Conservation (phyloP, 2,113 vertebrate species). For the Thomomys bottae region DNA sequence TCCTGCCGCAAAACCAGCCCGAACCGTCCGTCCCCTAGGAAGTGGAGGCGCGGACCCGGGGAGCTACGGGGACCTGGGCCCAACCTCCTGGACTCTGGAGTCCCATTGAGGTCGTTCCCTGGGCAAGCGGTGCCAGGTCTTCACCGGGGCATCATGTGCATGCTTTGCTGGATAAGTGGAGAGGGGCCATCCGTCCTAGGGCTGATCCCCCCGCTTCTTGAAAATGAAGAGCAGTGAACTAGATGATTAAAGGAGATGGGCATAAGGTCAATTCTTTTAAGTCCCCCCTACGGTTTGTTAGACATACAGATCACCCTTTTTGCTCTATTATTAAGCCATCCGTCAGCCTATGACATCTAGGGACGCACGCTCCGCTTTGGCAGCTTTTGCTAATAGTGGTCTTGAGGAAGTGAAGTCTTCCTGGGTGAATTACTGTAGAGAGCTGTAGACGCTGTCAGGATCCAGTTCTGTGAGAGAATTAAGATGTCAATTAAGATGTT, state of each 20-base stretch:
- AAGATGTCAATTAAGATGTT: background rate
- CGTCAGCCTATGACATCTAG: background rate
- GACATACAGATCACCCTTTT: background rate
- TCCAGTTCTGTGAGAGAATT: conserved; percentile 19
- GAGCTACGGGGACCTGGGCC: background rate
- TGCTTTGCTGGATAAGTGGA: background rate
- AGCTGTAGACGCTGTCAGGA: background rate
- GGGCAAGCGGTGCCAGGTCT: background rate
- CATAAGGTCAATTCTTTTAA: background rate
- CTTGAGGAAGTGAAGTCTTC: conserved; percentile 41
- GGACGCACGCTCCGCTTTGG: background rate
- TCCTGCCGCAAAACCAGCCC: background rate
- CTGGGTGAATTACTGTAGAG: background rate
- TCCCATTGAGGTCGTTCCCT: background rate
- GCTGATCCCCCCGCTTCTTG: background rate
- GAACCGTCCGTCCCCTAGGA: background rate
- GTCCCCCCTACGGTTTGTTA: background rate
- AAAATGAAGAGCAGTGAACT: background rate
- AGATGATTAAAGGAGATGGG: background rate
- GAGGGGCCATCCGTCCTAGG: background rate
- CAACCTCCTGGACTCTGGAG: rapidly evolving
- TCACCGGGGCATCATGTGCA: too few species aligned
- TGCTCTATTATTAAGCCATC: background rate
- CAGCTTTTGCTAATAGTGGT: background rate
- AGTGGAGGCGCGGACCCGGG: background rate